phyloP scores from a whole-genome alignment of 2,797 vertebrate species.

The Pangasius macronema region DNA sequence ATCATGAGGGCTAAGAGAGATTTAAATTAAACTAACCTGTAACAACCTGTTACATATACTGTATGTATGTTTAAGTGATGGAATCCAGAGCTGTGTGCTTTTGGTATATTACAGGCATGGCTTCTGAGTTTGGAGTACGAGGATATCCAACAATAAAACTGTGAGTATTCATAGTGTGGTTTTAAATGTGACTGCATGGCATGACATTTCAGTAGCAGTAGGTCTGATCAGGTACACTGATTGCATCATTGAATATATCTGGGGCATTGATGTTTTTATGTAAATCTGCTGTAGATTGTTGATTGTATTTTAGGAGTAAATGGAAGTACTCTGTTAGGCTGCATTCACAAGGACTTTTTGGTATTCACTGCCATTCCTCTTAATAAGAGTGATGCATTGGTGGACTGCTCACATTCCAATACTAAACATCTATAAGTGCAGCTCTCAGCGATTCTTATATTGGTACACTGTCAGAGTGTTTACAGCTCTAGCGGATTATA shows the following conservation, averaged over 20 bases:
- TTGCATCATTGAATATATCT: background rate
- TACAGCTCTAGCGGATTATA: background rate
- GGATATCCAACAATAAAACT: constrained; percentile 99
- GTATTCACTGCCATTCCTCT: background rate
- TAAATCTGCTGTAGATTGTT: background rate
- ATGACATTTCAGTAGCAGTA: background rate
- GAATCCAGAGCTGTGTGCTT: background rate
- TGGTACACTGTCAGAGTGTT: background rate
- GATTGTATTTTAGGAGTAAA: background rate
- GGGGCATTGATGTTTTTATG: background rate
- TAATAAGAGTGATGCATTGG: background rate
- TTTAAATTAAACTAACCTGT: too few relatives aligned
- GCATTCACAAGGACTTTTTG: background rate
- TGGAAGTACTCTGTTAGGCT: background rate
- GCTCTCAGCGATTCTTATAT: background rate
- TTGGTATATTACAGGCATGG: constrained; percentile 80
- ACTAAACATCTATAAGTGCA: background rate
- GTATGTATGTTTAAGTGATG: background rate
- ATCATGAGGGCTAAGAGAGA: background rate
- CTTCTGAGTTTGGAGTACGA: constrained; percentile 95
- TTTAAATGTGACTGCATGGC: background rate
- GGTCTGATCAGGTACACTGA: background rate
- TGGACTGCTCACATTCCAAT: background rate
- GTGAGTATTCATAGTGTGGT: constrained; percentile 78
- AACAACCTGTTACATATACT: background rate